Percentiles rank a stretch among this genome's conserved stretches.
phyloP scores from a whole-genome alignment of 2,797 vertebrate species.

The Neosalanx taihuensis region DNA sequence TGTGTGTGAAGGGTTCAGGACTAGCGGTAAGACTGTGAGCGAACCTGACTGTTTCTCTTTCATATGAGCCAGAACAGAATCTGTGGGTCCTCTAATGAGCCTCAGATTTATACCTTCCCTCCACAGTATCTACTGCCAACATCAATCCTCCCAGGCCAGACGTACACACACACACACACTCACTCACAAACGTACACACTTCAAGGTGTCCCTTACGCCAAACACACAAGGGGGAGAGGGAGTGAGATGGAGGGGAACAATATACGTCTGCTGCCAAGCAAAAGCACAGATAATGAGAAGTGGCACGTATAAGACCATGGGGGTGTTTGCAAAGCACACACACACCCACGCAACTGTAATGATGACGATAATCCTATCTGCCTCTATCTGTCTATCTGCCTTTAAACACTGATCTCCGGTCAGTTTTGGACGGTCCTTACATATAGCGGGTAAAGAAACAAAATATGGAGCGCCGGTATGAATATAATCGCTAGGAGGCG shows the following conservation, averaged over 20 bases:
- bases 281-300: background rate
- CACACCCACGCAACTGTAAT: no score
- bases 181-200: slow-evolving; percentile 7
- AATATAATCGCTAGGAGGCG: background rate
- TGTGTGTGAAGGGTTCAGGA: slow-evolving; percentile 6
- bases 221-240: background rate
- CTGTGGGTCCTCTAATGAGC: slow-evolving; percentile 68
- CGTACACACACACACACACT: slow-evolving; percentile 4
- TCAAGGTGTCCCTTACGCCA: slow-evolving; percentile 14
- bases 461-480: background rate
- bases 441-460: background rate
- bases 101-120: slow-evolving; percentile 64
- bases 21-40: slow-evolving; percentile 35
- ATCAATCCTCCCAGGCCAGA: slow-evolving; percentile 34
- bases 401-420: no score
- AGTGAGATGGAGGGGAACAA: background rate
- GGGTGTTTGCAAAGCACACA: no score
- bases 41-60: slow-evolving; percentile 55
- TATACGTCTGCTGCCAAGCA: no score
- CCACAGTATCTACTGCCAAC: slow-evolving; percentile 56
- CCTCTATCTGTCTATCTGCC: no score
- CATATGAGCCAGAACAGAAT: slow-evolving; percentile 66
- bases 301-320: background rate
- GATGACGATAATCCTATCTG: no score
- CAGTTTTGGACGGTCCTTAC: no score